phyloP scores from a whole-genome alignment of 2,797 vertebrate genomes.

The Anguilla marmorata region DNA sequence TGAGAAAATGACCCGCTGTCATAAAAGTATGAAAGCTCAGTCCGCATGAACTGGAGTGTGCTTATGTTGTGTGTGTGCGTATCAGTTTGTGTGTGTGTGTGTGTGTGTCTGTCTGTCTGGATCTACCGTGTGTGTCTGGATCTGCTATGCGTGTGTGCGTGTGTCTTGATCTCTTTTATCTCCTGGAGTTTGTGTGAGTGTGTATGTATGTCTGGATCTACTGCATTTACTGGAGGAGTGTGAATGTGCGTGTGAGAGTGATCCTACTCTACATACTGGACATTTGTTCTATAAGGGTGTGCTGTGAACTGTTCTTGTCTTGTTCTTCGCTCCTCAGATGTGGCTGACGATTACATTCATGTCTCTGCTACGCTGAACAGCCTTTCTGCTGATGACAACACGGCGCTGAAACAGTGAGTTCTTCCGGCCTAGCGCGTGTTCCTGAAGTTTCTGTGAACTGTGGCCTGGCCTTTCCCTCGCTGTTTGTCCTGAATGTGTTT shows the following conservation, averaged over 20 bases:
- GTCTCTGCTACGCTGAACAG: slow-evolving; percentile 84
- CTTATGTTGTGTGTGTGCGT: neutral
- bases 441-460: neutral
- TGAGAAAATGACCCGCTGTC: slow-evolving; percentile 94
- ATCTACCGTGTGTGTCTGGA: neutral
- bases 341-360: slow-evolving; percentile 95
- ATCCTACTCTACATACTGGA: neutral
- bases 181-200: neutral
- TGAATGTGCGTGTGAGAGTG: neutral
- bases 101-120: neutral
- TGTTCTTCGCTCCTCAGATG: slow-evolving; percentile 73
- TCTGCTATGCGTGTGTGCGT: neutral
- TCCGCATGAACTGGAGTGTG: neutral
- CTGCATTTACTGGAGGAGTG: no score
- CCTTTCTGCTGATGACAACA: slow-evolving; percentile 82
- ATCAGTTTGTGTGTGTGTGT: neutral
- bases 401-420: slow-evolving; percentile 87
- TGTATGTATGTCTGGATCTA: neutral
- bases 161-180: neutral
- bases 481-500: neutral
- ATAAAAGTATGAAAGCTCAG: slow-evolving; percentile 83
- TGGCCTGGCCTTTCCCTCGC: neutral
- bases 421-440: neutral
- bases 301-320: slow-evolving; percentile 37
- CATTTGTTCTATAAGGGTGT: neutral